Base-by-base conservation (phyloP, 2,888 invertebrate species). In the Calameuta filiformis region DNA sequence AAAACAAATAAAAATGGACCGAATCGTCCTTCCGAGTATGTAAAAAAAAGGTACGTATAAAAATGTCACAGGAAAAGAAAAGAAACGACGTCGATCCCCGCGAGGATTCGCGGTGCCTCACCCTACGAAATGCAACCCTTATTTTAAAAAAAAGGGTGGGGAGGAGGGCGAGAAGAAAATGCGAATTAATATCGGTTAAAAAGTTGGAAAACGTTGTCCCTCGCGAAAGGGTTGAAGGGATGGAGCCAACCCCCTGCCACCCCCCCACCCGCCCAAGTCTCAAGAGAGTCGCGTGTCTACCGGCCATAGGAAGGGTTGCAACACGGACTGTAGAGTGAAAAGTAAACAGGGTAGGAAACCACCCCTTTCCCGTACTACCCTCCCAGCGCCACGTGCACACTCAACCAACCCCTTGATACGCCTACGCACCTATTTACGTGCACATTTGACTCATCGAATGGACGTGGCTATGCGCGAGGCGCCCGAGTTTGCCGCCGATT, bases 271-370 rank as follows among this genome's bases (percentile, higher is more conserved):
- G 12, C 23, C 6, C 33, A 56, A n/a, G 75, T 73, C 78, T 71
- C 76, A 35, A 12, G 78, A 76, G 78, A 35, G 75, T 77, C 78
- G 76, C 76, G 78, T 78, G 75, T 73, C 78, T 75, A 68, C 71
- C 71, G 73, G 34, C 73, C 78, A 78, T 78, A 73, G 76, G 23
- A 71, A 68, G 73, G 37, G 40, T 68, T 73, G 77, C 75, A 77
- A 80, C 79, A 80, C 73, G 79, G 74, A 35, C 75, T 71, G 40
- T 69, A 73, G 76, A 81, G 81, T 81, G 78, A 81, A 81, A 76
- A 77, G 81, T 77, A 79, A 79, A 81, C 81, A 79, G 76, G 73
- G 74, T 31, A 31, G 30, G 37, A 33, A 71, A 71, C 71, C 71
- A 71, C 71, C 71, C 71, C 71, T 12, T 33, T 4, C 3, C 71